Base-by-base conservation (phyloP, 2,797 vertebrate species). In the Alectoris magna region DNA sequence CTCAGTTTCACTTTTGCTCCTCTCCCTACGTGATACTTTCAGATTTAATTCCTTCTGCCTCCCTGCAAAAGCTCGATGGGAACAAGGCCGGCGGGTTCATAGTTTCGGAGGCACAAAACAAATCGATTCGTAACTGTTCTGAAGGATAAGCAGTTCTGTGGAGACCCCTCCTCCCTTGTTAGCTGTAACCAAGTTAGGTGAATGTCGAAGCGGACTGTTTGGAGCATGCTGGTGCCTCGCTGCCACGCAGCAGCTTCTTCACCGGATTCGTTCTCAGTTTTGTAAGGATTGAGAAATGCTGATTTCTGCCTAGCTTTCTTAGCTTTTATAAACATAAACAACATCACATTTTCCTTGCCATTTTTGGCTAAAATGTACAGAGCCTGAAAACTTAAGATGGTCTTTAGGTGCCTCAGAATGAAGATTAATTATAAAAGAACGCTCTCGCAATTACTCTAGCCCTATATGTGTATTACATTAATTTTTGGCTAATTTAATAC, bases 121-220 rank as follows among this genome's bases (percentile, higher is more conserved):
- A 55, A 59, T 64, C 84, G 87, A 56, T 60, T 95, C 69, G 39
- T 43, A 72, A 62, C 48, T 60, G 43, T 92, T 95, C 44, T 67
- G 56, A 60, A 29, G 77, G 76, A 92, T 79, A 84, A 95, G 56
- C 87, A 16, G 3, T 87, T 78, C 38, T 51, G 36, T 39, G 73
- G 82, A 84, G 64, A 78, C 66, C 69, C 8, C 67, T 93, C 70
- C 87, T 85, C 39, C 53, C 0, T 0, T 15, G 10, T 8, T 64
- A 29, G 14, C 31, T 63, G 27, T 91, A 48, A 76, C 27, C 1
- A 1, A 62, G 59, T 39, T 2, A 4, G 70, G 78, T 53, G 39
- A 41, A 27, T 27, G 10, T 39, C 7, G 22, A 55, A 39, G 56
- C 41, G 7, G 27, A 51, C 63, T 60, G 11, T 17, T 81, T 0